Evolutionary conservation across 2,113 vertebrate genomes (phyloP).

Genomic region (Ictalurus furcatus): DNA sequence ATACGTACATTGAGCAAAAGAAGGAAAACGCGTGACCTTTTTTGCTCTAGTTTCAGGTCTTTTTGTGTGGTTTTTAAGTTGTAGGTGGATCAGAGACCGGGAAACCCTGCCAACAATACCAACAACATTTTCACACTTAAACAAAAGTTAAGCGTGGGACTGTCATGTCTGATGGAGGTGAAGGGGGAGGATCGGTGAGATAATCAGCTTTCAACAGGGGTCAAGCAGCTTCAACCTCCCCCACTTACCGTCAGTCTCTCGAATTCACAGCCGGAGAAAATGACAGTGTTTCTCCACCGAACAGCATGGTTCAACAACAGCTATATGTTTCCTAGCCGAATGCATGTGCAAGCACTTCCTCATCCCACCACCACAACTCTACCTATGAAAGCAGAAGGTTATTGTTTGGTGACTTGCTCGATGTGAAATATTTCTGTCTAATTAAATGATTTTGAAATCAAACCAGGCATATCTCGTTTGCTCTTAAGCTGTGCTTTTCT

Average conservation of each 20-base stretch:
- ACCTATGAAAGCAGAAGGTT: background rate
- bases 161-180: conserved; percentile 22
- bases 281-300: background rate
- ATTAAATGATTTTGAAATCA: background rate
- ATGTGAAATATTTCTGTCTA: background rate
- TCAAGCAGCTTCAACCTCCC: conserved; percentile 29
- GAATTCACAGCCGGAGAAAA: background rate
- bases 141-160: conserved; percentile 53
- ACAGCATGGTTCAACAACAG: background rate
- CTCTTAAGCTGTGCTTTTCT: background rate
- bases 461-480: background rate
- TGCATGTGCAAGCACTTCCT: background rate
- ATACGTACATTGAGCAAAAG: background rate
- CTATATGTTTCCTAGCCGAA: background rate
- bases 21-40: background rate
- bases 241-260: conserved; percentile 1
- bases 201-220: conserved; percentile 41
- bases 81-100: background rate
- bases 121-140: conserved; percentile 49
- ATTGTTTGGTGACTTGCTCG: background rate
- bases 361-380: background rate
- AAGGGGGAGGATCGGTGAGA: conserved; percentile 53
- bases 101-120: conserved; percentile 44
- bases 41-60: background rate
- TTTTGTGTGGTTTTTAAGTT: background rate